These are phyloP conservation scores for Lepidurus couesii DNA, from an alignment of 1,140 invertebrate species.

Conservation along the genomic window DNA sequence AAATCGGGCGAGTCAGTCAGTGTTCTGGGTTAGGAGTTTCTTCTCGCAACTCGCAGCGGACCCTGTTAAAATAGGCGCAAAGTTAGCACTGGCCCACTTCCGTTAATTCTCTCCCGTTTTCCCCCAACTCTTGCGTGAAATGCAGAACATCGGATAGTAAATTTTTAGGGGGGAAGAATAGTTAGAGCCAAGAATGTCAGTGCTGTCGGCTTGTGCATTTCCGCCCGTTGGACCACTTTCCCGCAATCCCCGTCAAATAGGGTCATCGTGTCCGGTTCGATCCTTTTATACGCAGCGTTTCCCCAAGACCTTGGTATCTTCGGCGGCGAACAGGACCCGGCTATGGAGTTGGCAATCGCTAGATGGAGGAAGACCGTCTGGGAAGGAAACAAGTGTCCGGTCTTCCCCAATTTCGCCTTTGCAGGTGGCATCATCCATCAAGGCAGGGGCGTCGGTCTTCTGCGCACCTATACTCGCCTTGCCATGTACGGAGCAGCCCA, in stretches of 20 bases:
- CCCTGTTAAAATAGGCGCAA: not conserved
- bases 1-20: not conserved
- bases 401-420: not conserved
- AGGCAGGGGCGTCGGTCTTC: not conserved
- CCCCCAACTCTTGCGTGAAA: not conserved
- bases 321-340: not conserved
- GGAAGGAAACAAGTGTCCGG: not conserved
- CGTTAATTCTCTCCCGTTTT: not conserved
- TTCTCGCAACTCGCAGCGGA: not conserved
- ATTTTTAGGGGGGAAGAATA: not conserved
- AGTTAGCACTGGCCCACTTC: not conserved
- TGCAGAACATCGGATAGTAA: not conserved
- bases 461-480: slow-evolving; percentile 5
- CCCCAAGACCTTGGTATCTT: not conserved
- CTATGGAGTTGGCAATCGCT: slow-evolving; percentile 3
- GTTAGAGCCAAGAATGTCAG: not conserved
- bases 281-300: not conserved
- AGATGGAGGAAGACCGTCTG: not conserved
- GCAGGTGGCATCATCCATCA: slow-evolving; percentile 3
- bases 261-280: not conserved
- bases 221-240: not conserved
- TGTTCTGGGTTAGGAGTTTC: not conserved
- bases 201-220: not conserved
- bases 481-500: not conserved
- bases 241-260: not conserved